Evolutionary conservation across 2,888 invertebrate genomes (phyloP).

Genomic region (Himalopsyche tibetana): DNA sequence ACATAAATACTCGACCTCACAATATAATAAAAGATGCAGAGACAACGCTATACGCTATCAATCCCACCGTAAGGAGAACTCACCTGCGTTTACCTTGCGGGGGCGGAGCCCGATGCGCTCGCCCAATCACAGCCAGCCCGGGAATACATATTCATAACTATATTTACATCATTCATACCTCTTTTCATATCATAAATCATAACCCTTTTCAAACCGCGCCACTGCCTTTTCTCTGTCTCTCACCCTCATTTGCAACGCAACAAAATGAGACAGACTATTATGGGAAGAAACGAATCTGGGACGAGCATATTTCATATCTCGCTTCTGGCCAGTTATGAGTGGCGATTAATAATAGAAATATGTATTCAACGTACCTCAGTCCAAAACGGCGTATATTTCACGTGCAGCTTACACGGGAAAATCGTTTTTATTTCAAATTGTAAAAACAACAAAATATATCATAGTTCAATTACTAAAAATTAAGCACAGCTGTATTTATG

Average conservation of each 20-base stretch:
- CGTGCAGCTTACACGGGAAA: not conserved
- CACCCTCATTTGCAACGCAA: slow-evolving; percentile 20
- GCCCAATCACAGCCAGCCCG: slow-evolving; percentile 76
- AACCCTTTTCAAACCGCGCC: slow-evolving; percentile 69
- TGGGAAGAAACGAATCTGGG: not conserved
- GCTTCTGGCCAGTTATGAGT: slow-evolving; percentile 56
- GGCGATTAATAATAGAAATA: slow-evolving; percentile 64
- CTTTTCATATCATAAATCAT: slow-evolving; percentile 75
- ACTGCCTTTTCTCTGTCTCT: slow-evolving; percentile 41
- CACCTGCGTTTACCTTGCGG: slow-evolving; percentile 54
- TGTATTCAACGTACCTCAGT: slow-evolving; percentile 14
- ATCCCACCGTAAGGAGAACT: slow-evolving; percentile 53
- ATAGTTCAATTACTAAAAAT: no score
- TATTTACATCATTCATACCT: slow-evolving; percentile 76
- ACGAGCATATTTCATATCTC: slow-evolving; percentile 56
- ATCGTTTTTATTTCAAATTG: not conserved
- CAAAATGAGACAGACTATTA: slow-evolving; percentile 11
- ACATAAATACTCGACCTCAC: slow-evolving; percentile 54
- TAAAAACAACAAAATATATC: not conserved
- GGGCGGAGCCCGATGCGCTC: slow-evolving; percentile 71
- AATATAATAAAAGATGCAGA: slow-evolving; percentile 60
- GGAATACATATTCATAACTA: slow-evolving; percentile 77
- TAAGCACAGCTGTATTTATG: no score
- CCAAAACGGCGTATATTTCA: slow-evolving; percentile 28
- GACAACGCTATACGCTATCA: slow-evolving; percentile 52